These are phyloP conservation scores for Drosophila putrida DNA, from an alignment of 2,888 invertebrate species.

Conservation along the genomic window DNA sequence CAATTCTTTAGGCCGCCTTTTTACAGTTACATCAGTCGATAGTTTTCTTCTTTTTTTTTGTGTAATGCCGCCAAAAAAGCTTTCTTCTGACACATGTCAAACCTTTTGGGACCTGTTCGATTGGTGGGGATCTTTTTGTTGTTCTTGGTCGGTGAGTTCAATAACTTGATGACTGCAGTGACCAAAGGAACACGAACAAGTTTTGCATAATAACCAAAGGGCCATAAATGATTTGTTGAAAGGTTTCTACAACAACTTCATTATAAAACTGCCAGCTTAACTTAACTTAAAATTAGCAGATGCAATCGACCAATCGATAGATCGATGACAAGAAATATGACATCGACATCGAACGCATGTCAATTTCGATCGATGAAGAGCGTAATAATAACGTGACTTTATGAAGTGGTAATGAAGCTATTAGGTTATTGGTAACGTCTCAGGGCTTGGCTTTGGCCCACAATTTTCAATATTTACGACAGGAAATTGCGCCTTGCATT, in stretches of 20 bases:
- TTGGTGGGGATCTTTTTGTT: constrained; percentile 1
- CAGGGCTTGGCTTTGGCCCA: constrained; percentile 69
- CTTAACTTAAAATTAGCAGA: constrained; percentile 56
- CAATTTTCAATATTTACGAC: constrained; percentile 81
- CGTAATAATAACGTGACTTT: constrained; percentile 83
- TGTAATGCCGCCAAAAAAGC: constrained; percentile 57
- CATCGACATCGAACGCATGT: constrained; percentile 50
- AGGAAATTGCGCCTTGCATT: constrained; percentile 82
- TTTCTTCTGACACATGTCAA: constrained; percentile 66
- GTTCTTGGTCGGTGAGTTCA: constrained; percentile 71
- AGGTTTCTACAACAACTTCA: constrained; percentile 46
- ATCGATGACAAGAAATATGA: constrained; percentile 31
- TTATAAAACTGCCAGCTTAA: constrained; percentile 16
- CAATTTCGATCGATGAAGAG: constrained; percentile 37
- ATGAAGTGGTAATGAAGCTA: constrained; percentile 84
- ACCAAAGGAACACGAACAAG: constrained; percentile 64
- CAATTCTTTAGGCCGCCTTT: constrained; percentile 2
- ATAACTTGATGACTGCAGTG: constrained; percentile 79
- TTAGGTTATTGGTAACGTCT: constrained; percentile 62
- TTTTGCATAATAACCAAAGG: constrained; percentile 75
- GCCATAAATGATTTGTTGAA: constrained; percentile 64
- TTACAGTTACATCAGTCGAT: constrained; percentile 35
- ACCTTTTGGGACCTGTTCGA: constrained; percentile 55
- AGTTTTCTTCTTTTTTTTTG: constrained; percentile 10
- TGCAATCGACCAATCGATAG: constrained; percentile 47